Evolutionary conservation across 2,888 invertebrate genomes (phyloP), one percentile per base, ranked within the genome.

Genomic region (Drosophila yooni): DNA sequence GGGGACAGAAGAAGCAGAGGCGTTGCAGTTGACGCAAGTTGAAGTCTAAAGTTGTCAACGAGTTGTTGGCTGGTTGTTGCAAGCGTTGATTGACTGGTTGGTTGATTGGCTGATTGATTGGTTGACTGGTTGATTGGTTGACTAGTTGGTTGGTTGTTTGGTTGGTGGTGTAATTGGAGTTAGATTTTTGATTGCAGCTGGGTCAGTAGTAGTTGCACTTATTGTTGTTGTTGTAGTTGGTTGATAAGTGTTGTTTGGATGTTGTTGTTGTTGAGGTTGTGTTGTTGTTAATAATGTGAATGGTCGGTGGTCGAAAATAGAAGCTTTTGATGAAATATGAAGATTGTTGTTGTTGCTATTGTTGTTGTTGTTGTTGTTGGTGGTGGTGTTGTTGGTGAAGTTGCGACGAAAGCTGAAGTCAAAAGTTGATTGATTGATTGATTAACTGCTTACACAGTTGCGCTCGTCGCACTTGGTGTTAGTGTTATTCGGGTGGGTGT

Each of bases 161-260:
- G 31, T 62, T 81, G 65, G 65, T 80, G 82, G 66, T 79, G 66
- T 79, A 61, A 56, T 77, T 85, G 76, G 68, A 79, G 82, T 85
- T 70, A 71, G 61, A 76, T 62, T 78, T 81, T 78, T 81, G 51
- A 67, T 74, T 81, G 81, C 76, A 63, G 76, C 73, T 73, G 68
- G 74, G 77, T 72, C 74, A 69, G 76, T 76, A 69, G 74, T 76
- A 67, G 67, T 75, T 74, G 81, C 65, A 74, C 63, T 77, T 74
- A 63, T 56, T 83, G 81, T 76, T 79, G 81, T 79, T 79, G 77
- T 66, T 75, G 56, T 56, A n/a, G 29, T 51, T 66, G 51, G 51
- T 74, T 62, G 43, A 51, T 66, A 51, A 48, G 61, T 76, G 38
- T 65, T 75, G 59, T 70, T 79, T 70, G 67, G 25, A 25, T 72